Evolutionary conservation across 2,888 invertebrate genomes (phyloP).

Genomic region (Rotaria sp.): DNA sequence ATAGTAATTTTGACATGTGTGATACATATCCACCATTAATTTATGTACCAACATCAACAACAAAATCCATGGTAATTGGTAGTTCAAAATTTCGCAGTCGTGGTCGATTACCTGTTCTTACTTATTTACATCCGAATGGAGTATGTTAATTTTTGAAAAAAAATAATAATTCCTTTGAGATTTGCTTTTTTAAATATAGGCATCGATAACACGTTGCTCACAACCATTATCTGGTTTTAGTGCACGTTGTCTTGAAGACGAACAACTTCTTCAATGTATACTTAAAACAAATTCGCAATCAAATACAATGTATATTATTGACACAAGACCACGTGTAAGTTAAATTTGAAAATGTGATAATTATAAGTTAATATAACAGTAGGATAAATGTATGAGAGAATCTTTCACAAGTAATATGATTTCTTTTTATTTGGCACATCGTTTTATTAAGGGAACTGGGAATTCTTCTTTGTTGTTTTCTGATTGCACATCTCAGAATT

Average conservation of each 20-base stretch:
- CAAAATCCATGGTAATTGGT: conserved; percentile 75
- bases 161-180: not conserved
- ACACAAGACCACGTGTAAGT: conserved; percentile 83
- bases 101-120: conserved; percentile 83
- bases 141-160: not conserved
- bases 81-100: conserved; percentile 90
- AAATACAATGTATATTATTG: conserved; percentile 83
- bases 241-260: conserved; percentile 94
- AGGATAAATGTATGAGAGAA: too few relatives aligned
- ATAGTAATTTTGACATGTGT: conserved; percentile 77
- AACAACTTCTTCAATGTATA: conserved; percentile 86
- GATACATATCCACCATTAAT: conserved; percentile 67
- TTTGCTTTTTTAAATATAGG: conserved; percentile 53
- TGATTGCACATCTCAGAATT: too few relatives aligned
- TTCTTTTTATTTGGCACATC: too few relatives aligned
- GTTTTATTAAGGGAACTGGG: too few relatives aligned
- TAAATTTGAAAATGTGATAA: not conserved
- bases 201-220: conserved; percentile 76
- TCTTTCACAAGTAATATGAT: too few relatives aligned
- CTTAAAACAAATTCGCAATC: conserved; percentile 71
- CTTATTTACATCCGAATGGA: conserved; percentile 69
- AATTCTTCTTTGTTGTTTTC: too few relatives aligned
- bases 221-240: conserved; percentile 93
- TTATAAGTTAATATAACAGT: too few relatives aligned
- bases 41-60: conserved; percentile 71